These are phyloP conservation scores for Anastatus disparis DNA, from an alignment of 1,140 invertebrate genomes.

Conservation along the genomic window DNA sequence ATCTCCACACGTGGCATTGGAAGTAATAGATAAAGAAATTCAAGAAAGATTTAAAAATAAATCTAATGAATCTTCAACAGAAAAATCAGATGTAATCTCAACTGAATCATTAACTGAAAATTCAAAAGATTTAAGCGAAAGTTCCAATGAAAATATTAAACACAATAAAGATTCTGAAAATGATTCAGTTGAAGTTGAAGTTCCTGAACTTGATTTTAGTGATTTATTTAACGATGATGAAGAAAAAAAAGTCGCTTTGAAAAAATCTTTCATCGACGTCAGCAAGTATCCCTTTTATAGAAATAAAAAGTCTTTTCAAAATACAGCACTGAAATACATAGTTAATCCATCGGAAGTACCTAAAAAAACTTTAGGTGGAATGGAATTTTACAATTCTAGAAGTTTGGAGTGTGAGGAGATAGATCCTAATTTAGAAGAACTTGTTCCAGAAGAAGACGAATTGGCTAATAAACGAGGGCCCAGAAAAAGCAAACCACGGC, in stretches of 20 bases:
- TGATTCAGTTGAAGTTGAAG: slow-evolving; percentile 49
- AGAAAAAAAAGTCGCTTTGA: slow-evolving; percentile 41
- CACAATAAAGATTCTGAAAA: slow-evolving; percentile 6
- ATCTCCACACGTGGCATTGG: slow-evolving; percentile 45
- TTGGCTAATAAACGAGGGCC: slow-evolving; percentile 51
- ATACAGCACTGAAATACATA: slow-evolving; percentile 63
- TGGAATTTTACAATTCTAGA: slow-evolving; percentile 70
- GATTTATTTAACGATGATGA: slow-evolving; percentile 45
- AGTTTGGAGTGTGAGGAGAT: slow-evolving; percentile 63
- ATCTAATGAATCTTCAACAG: neutral
- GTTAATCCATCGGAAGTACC: slow-evolving; percentile 63
- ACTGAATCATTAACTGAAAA: neutral
- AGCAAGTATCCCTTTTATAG: slow-evolving; percentile 67
- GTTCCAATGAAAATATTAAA: slow-evolving; percentile 30
- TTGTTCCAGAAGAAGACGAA: slow-evolving; percentile 59
- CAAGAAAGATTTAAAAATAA: slow-evolving; percentile 48
- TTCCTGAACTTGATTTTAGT: slow-evolving; percentile 54
- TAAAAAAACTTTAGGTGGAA: slow-evolving; percentile 63
- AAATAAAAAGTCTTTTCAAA: slow-evolving; percentile 46
- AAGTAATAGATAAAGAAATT: slow-evolving; percentile 56
- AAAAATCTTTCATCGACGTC: slow-evolving; percentile 46
- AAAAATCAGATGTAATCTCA: slow-evolving; percentile 27
- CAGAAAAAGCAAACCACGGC: slow-evolving; percentile 56
- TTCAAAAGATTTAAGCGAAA: slow-evolving; percentile 21
- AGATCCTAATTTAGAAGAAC: slow-evolving; percentile 54